Evolutionary conservation across 2,797 vertebrate species (phyloP).

Genomic region (Pseudomugil gertrudae): DNA sequence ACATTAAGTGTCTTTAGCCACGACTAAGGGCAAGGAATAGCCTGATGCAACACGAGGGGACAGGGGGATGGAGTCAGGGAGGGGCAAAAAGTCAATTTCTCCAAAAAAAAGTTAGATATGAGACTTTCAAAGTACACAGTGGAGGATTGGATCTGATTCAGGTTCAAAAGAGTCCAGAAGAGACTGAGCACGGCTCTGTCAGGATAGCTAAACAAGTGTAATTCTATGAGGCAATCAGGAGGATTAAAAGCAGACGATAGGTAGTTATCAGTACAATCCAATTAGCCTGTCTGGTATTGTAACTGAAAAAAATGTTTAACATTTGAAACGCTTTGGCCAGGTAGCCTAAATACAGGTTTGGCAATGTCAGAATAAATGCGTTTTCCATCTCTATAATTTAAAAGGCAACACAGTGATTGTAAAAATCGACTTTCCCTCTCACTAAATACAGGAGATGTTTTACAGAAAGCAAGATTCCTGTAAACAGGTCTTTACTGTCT

Average conservation of each 20-base stretch:
- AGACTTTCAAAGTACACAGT: constrained; percentile 11
- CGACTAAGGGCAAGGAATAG: constrained; percentile 17
- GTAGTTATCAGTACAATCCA: constrained; percentile 5
- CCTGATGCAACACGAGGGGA: constrained; percentile 14
- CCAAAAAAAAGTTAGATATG: constrained; percentile 14
- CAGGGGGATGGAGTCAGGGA: background rate
- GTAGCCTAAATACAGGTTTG: background rate
- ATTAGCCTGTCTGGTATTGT: background rate
- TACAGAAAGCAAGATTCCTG: background rate
- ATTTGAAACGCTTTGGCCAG: background rate
- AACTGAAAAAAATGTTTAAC: background rate
- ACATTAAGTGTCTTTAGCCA: constrained; percentile 2
- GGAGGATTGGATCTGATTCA: constrained; percentile 15
- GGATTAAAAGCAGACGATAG: constrained; percentile 10
- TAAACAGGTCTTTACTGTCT: background rate
- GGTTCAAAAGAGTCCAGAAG: constrained; percentile 8
- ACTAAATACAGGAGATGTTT: background rate
- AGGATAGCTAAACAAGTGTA: constrained; percentile 5
- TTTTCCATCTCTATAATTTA: background rate
- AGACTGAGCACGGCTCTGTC: background rate
- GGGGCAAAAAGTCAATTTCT: constrained; percentile 21
- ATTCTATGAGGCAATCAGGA: constrained; percentile 32
- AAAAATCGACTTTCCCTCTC: background rate
- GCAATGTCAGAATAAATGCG: background rate
- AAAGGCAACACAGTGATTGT: background rate